Base-by-base conservation (phyloP, 2,797 vertebrate genomes). In the Lacerta viridis region DNA sequence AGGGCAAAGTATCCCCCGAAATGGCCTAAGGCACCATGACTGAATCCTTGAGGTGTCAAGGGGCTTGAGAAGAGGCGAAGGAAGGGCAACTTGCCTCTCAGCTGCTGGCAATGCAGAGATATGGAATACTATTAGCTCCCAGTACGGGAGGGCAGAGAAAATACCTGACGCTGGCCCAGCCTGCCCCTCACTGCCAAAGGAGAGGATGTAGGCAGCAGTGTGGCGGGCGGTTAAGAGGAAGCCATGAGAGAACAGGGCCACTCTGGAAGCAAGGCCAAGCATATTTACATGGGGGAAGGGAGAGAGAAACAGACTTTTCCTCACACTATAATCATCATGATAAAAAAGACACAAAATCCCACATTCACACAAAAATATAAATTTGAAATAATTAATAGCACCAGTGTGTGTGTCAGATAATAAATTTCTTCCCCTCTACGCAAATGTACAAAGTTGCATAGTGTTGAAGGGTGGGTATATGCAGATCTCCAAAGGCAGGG, bases 331-430 rank as follows among this genome's bases (percentile, higher is more conserved):
- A 97, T 96, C 96, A 98, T 96, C 96, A 98, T 97, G 97, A 97
- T 97, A 36, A 97, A 98, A 97, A 74, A 89, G 23, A 85, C 36
- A 87, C 69, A 86, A 87, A 91, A 91, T 74, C 90, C 91, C 93
- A 98, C 97, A 98, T 98, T 98, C 98, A 98, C 98, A 98, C 98
- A 98, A 98, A 99, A 98, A 98, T 98, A 98, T 96, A 98, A 98
- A 98, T 98, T 98, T 99, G 98, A 98, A 98, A 99, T 98, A 98
- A 99, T 98, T 98, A 98, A 99, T 99, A 99, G 99, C 99, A 99
- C 99, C 99, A 99, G 99, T 99, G 99, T 99, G 98, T 99, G 98
- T 99, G 98, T 99, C 98, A 99, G 98, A 97, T 98, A 98, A 97
- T 98, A 98, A 89, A 97, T 98, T 97, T 98, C 97, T 98, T 97